phyloP scores from a whole-genome alignment of 2,888 invertebrate genomes.

The Dicyrtoma fusca region DNA sequence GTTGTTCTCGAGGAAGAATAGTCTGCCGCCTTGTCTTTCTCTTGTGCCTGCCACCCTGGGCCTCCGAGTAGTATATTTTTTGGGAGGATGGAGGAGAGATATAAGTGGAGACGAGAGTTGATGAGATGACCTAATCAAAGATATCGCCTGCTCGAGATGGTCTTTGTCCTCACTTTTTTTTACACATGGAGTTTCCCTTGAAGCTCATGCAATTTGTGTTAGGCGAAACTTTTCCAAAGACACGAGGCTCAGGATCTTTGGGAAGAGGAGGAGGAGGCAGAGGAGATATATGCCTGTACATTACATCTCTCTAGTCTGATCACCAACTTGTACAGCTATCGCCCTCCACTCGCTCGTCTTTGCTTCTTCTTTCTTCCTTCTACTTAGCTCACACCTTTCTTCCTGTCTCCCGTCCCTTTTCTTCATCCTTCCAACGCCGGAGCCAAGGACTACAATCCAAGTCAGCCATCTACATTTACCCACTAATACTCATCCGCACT shows the following conservation, averaged over 20 bases:
- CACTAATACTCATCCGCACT: no score
- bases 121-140: slow-evolving; percentile 49
- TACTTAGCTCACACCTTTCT: neutral
- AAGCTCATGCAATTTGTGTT: slow-evolving; percentile 19
- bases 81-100: slow-evolving; percentile 9
- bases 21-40: no score
- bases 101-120: slow-evolving; percentile 28
- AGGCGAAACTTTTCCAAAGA: slow-evolving; percentile 24
- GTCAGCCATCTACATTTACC: no score
- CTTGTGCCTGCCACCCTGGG: no score
- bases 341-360: neutral
- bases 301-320: neutral
- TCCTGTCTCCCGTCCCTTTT: neutral
- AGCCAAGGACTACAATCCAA: no score
- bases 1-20: slow-evolving; percentile 9
- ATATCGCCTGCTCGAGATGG: slow-evolving; percentile 31
- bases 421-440: no score
- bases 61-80: no score
- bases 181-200: slow-evolving; percentile 15
- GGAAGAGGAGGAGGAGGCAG: neutral
- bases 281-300: slow-evolving; percentile 4
- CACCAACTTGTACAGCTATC: no score
- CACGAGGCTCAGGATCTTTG: no score
- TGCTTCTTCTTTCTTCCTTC: neutral
- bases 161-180: slow-evolving; percentile 36